Evolutionary conservation across 2,113 vertebrate species (phyloP).

Genomic region (Hystrix brachyura): DNA sequence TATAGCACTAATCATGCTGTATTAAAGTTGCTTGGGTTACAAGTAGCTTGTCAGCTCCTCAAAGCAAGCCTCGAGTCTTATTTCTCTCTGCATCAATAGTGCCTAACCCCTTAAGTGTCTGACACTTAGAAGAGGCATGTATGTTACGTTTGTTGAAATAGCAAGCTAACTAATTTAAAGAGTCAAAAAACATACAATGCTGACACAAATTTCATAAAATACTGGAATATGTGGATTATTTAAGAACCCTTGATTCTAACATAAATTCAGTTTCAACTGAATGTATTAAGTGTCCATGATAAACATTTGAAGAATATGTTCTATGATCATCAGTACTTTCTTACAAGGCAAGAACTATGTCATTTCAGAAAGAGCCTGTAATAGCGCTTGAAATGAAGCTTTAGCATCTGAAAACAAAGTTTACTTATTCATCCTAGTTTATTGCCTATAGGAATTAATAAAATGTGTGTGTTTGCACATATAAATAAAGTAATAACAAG

Average conservation of each 20-base stretch:
- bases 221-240: neutral
- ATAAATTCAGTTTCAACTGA: neutral
- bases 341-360: neutral
- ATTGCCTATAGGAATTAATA: neutral
- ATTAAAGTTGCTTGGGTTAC: neutral
- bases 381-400: neutral
- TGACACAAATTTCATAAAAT: neutral
- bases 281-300: neutral
- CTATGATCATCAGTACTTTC: neutral
- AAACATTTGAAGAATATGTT: neutral
- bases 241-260: neutral
- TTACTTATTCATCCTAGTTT: neutral
- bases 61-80: neutral
- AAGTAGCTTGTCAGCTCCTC: neutral
- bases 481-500: neutral
- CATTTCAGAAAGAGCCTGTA: constrained; percentile 4
- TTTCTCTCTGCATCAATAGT: neutral
- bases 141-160: neutral
- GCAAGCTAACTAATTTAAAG: neutral
- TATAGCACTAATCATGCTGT: neutral
- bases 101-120: neutral
- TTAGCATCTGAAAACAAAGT: neutral
- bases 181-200: neutral
- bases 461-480: too few relatives aligned
- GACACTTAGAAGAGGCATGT: neutral